Evolutionary conservation across 2,113 vertebrate genomes (phyloP).

Genomic region (Tachycineta bicolor): DNA sequence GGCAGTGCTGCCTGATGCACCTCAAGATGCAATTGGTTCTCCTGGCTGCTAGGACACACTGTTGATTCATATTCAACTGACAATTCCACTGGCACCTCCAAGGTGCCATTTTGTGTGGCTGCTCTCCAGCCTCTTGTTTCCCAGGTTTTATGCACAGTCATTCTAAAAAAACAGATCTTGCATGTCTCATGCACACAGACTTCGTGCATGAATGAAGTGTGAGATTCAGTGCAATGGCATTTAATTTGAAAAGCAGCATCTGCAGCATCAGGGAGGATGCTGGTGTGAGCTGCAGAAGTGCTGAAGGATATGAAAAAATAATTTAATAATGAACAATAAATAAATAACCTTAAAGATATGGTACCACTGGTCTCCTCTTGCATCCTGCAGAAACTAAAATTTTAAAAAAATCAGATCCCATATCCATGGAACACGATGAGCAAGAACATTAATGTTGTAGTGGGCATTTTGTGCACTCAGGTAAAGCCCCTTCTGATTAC

Average conservation of each 20-base stretch:
- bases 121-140: not conserved
- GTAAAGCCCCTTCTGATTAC: not conserved
- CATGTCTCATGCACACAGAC: not conserved
- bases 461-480: not conserved
- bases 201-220: fast-evolving
- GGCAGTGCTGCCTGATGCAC: not conserved
- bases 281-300: not conserved
- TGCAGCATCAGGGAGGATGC: not conserved
- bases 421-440: not conserved
- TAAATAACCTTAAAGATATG: not conserved
- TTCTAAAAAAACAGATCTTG: not conserved
- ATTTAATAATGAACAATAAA: not conserved
- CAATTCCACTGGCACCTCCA: not conserved
- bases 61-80: not conserved
- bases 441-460: not conserved
- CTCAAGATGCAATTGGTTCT: not conserved
- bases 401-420: not conserved
- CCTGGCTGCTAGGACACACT: not conserved
- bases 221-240: not conserved
- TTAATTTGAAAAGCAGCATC: not conserved
- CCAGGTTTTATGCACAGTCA: not conserved
- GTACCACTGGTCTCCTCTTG: not conserved
- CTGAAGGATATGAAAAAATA: not conserved
- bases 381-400: not conserved
- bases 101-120: not conserved